A percentile compares a stretch with the other conserved stretches of the same genome.
Conservation (phyloP, 1,140 invertebrate species). For the Heliconius himera region DNA sequence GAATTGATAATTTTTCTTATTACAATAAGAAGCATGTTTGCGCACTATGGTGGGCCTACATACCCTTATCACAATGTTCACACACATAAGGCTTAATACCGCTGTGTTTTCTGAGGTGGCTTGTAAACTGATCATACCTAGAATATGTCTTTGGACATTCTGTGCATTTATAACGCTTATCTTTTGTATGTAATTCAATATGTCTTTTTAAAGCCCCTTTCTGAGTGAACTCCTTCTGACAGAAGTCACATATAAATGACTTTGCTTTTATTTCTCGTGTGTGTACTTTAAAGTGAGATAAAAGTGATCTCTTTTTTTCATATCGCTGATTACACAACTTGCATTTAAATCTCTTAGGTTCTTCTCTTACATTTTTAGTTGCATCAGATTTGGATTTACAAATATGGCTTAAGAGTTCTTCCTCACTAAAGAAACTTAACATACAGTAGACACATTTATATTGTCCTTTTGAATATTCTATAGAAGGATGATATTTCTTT, state of each 20-base stretch:
- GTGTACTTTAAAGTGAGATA: slow-evolving; percentile 59
- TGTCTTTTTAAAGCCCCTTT: slow-evolving; percentile 69
- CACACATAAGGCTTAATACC: slow-evolving; percentile 83
- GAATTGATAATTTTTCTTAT: no score
- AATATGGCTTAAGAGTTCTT: slow-evolving; percentile 17
- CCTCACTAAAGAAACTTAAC: slow-evolving; percentile 13
- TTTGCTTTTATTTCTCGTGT: slow-evolving; percentile 37
- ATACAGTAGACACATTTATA: slow-evolving; percentile 12
- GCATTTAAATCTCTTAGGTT: slow-evolving; percentile 16
- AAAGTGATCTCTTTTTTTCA: slow-evolving; percentile 56
- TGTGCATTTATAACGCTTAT: slow-evolving; percentile 65
- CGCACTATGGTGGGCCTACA: background rate
- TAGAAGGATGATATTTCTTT: background rate
- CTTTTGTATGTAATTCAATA: slow-evolving; percentile 64
- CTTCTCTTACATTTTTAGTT: background rate
- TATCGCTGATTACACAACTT: slow-evolving; percentile 40
- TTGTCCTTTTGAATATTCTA: background rate
- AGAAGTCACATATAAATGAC: slow-evolving; percentile 60
- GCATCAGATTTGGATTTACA: slow-evolving; percentile 12
- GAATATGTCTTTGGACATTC: slow-evolving; percentile 81
- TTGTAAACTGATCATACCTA: slow-evolving; percentile 81
- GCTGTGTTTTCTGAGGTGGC: slow-evolving; percentile 83
- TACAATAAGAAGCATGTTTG: no score
- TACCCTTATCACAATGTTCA: slow-evolving; percentile 83
- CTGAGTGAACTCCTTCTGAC: slow-evolving; percentile 64